Conservation (phyloP, 2,888 invertebrate genomes). For the Diadegma fenestrale region DNA sequence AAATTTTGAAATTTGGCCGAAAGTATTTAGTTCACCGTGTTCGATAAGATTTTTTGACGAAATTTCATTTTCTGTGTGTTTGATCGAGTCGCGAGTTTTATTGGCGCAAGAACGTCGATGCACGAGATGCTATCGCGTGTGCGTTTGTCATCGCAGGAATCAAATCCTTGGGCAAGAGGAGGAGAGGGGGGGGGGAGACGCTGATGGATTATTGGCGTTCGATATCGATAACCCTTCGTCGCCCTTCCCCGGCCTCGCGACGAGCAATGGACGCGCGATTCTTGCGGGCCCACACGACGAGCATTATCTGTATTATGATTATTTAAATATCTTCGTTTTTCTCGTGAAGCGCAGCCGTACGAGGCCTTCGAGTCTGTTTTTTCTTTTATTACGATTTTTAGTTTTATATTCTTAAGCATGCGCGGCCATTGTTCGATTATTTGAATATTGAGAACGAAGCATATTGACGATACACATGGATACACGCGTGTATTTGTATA, state of each 20-base stretch:
- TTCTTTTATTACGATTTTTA: conserved; percentile 29
- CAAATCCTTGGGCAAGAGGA: conserved; percentile 10
- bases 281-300: conserved; percentile 60
- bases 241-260: background rate
- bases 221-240: conserved; percentile 52
- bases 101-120: conserved; percentile 15
- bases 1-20: too few species aligned
- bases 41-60: too few species aligned
- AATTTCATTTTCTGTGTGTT: background rate
- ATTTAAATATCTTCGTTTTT: conserved; percentile 81
- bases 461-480: conserved; percentile 71
- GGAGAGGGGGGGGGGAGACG: conserved; percentile 1
- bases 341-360: conserved; percentile 60
- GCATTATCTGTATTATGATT: conserved; percentile 82
- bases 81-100: background rate
- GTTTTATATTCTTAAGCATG: conserved; percentile 32
- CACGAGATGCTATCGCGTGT: conserved; percentile 23
- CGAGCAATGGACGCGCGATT: conserved; percentile 36
- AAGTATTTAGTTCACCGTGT: too few species aligned
- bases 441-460: conserved; percentile 81
- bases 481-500: conserved; percentile 5
- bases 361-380: conserved; percentile 41
- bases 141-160: conserved; percentile 40
- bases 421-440: conserved; percentile 82
- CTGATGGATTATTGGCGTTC: conserved; percentile 61